Evolutionary conservation across 1,140 invertebrate genomes (phyloP), one percentile per base, ranked within the genome.

Genomic region (Ceratina japonica): DNA sequence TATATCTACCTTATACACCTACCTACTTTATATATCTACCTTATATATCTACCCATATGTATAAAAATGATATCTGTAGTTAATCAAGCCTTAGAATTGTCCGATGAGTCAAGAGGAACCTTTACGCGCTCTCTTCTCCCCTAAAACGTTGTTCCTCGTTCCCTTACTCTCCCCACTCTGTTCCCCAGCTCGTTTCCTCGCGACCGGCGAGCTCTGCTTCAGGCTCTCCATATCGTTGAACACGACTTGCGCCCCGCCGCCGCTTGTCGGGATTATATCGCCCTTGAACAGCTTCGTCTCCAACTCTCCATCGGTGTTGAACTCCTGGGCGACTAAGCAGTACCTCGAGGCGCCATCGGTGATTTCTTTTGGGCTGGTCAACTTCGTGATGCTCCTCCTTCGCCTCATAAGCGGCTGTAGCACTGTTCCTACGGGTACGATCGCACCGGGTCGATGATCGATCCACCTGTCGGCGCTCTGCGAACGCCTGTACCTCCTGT

Each of bases 191-290:
- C 92, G 89, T 81, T 93, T 93, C 61, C 91, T 85, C 65, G 90
- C 89, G 5, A 91, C 94, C 4, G 97, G 97, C 0, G 97, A 97
- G 82, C 94, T 94, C 90, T 99, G 98, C 85, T 96, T 96, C 7
- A 99, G 91, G 81, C 95, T 95, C 92, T 99, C 98, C 2, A 99
- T 96, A 91, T 99, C 98, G 84, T 97, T 97, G 87, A 99, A 99
- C 31, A 99, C 95, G 0, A 99, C 97, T 89, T 99, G 97, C 2
- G 97, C 96, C 0, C 98, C 98, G 12, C 98, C 98, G 18, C 96
- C 96, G 77, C 95, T 95, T 0, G 98, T 99, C 15, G 97, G 97
- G 18, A 99, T 93, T 44, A 99, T 96, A 91, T 99, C 97, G 61
- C 95, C 98, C 94, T 99, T 99, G 86, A 97, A 97, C 56, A 99